Evolutionary conservation across 2,888 invertebrate genomes (phyloP), one percentile per base, ranked within the genome.

Genomic region (Dasysyrphus tricinctus): DNA sequence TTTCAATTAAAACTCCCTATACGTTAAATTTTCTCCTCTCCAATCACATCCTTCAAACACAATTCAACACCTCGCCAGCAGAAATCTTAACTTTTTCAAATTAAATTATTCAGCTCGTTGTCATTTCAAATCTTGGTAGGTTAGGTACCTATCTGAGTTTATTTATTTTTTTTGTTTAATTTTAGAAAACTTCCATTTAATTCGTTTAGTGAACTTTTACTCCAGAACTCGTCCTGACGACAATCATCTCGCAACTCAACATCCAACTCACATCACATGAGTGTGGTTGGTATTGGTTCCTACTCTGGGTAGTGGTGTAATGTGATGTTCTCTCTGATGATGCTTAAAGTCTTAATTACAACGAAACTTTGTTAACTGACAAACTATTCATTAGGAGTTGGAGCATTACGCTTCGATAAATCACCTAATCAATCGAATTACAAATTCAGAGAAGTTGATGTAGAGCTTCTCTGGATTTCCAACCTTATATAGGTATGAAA

Each of bases 391-490:
- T 89, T 89, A 89, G 88, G 56, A 84, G 74, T 72, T 67, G 34
- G 34, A 84, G 74, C 76, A 88, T 89, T 86, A 88, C 88, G 89
- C 88, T 88, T 87, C 88, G 88, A 89, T 89, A 88, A 89, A 88
- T 88, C 88, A 77, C 78, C 88, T 89, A 89, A 89, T 89, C 88
- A 89, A 89, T 89, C 82, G 88, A 88, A 88, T 89, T 88, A 89
- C 86, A 78, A 81, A 88, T 88, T 73, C 73, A 61, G 57, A 73
- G 37, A 8, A 57, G 65, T 65, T 59, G 67, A 42, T 67, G 67
- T 47, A 67, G 59, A 67, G 67, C 51, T 39, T 44, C 11, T 19
- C 39, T 59, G 65, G 44, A 19, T 65, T 19, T n/a, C n/a, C n/a
- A n/a, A 73, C 72, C 39, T 61, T 7, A 47, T 8, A 4, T 44